Evolutionary conservation across 1,140 invertebrate species (phyloP).

Genomic region (Drosophila leontia): DNA sequence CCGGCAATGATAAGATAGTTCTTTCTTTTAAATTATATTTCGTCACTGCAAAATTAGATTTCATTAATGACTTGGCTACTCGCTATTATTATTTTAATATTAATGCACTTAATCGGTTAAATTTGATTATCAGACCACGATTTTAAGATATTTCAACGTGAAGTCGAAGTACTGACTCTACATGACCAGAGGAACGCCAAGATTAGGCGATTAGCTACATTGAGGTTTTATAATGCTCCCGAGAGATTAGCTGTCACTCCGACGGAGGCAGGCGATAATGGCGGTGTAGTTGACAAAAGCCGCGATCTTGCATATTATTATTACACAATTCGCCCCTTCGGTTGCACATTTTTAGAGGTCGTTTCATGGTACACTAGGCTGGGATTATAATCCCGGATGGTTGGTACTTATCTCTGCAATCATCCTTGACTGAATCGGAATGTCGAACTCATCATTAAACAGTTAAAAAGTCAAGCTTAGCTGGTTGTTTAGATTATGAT

Average conservation of each 20-base stretch:
- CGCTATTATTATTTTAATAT: neutral
- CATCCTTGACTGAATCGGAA: conserved; percentile 36
- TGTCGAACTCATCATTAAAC: conserved; percentile 42
- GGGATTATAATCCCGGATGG: conserved; percentile 35
- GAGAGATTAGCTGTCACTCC: conserved; percentile 36
- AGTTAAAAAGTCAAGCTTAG: conserved; percentile 41
- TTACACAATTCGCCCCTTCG: conserved; percentile 31
- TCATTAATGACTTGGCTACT: neutral
- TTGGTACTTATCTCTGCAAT: conserved; percentile 51
- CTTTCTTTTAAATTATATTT: neutral
- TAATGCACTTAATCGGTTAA: neutral
- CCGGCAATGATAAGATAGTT: neutral
- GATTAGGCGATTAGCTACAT: conserved; percentile 20
- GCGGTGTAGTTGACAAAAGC: conserved; percentile 24
- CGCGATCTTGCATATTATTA: conserved; percentile 19
- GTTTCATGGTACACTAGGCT: conserved; percentile 72
- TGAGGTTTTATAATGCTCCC: conserved; percentile 12
- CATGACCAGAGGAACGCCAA: conserved; percentile 11
- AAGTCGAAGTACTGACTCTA: neutral
- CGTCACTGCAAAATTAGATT: neutral
- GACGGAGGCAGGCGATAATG: conserved; percentile 2
- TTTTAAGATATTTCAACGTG: conserved; percentile 10
- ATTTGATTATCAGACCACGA: conserved; percentile 22
- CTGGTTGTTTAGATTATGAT: conserved; percentile 3
- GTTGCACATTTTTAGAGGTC: conserved; percentile 66